Base-by-base conservation (phyloP, 2,888 invertebrate genomes). In the Rotaria socialis region DNA sequence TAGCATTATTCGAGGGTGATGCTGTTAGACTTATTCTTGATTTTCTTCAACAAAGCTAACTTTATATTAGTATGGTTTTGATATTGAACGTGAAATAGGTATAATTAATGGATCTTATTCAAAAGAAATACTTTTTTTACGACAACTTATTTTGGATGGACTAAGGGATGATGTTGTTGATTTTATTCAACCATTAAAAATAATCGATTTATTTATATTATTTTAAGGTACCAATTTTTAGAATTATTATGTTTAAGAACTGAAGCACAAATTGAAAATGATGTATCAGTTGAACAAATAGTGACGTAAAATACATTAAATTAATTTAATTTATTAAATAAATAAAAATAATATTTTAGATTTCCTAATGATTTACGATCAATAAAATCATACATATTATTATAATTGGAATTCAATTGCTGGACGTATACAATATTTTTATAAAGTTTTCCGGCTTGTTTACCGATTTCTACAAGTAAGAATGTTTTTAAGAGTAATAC, bases 111-210 rank as follows among this genome's bases (percentile, higher is more conserved):
- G 96, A 86, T 94, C 94, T 90, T 96, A 94, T 91, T 96, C 96
- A 24, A 96, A 97, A 91, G 97, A 97, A 91, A 94, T 96, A 74
- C 93, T 97, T 84, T 97, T 97, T 92, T 93, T 97, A 41, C 93
- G 97, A 41, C 96, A 97, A 92, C 93, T 97, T 86, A 96, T 97
- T 88, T 93, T 97, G 86, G 97, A 97, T 91, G 97, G 97, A 27
- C 96, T 97, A 92, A 97, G 97, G 97, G 97, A 97, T 92, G 96
- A 97, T 91, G 96, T 96, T 1, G 92, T 96, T 87, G 96, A 97
- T 91, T 97, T 97, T 91, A 95, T 97, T 87, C 96, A 97, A 92
- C 97, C 97, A 0, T 92, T 97, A 86, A 95, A 95, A 87, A 89
- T 90, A 11, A 89, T 92, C 41, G 94, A 92, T 41, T 93, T 91